These are phyloP conservation scores for Falco naumanni DNA, from an alignment of 2,797 vertebrate genomes.

Conservation along the genomic window DNA sequence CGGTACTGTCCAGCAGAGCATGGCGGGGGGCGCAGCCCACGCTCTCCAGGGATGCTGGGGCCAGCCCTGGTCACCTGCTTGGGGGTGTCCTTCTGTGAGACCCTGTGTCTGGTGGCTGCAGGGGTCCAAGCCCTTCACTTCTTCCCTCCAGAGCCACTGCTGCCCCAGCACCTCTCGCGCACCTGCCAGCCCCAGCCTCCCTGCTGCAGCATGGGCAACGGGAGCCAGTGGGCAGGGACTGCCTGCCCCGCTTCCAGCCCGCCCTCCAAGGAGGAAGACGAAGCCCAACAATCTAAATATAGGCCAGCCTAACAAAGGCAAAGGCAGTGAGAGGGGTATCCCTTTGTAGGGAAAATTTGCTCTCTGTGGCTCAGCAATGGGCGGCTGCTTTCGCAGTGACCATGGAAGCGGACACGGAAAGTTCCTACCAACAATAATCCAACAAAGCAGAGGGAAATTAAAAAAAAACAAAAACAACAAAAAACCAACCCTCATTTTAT, in stretches of 20 bases:
- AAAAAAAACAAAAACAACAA: no score
- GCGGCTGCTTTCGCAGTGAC: rapidly evolving
- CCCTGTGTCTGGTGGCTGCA: no score
- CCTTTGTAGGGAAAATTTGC: rapidly evolving
- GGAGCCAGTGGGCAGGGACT: neutral
- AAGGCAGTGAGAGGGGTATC: neutral
- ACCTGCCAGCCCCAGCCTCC: no score
- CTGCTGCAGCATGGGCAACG: neutral
- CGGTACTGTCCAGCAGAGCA: rapidly evolving
- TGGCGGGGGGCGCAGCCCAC: rapidly evolving
- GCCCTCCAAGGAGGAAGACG: neutral
- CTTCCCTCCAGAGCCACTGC: no score
- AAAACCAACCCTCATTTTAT: neutral
- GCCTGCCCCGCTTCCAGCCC: rapidly evolving
- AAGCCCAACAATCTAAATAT: neutral
- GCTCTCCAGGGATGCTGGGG: neutral
- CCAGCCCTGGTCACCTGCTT: neutral
- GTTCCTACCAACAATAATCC: neutral
- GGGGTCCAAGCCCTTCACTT: neutral
- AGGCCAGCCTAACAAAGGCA: neutral
- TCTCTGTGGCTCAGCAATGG: rapidly evolving
- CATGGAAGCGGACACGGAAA: neutral
- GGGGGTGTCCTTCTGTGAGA: neutral
- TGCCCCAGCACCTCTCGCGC: neutral
- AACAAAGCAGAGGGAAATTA: neutral